Base-by-base conservation (phyloP, 2,888 invertebrate genomes). In the Halocaridina rubra region DNA sequence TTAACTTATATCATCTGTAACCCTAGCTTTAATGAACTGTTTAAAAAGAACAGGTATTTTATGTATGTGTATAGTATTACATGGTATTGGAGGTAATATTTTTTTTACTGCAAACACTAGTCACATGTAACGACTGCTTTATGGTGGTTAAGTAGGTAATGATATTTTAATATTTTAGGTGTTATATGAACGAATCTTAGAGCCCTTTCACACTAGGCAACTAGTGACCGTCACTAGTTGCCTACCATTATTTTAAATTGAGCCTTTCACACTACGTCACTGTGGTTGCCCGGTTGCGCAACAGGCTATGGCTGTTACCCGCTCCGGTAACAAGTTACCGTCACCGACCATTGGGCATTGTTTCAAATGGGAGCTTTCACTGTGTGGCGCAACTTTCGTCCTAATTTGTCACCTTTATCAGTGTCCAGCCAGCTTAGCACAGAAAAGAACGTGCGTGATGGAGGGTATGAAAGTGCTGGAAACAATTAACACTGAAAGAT, bases 241-340 rank as follows among this genome's bases (percentile, higher is more conserved):
- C 3, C 67, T 64, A 64, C 67, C 67, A 64, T 64, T 64, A 64
- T 64, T 64, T 64, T 64, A 64, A n/a, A 7, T 64, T 64, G 67
- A 64, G 19, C 67, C 67, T 64, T 64, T 29, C 67, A n/a, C n/a
- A n/a, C n/a, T n/a, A n/a, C n/a, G n/a, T n/a, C n/a, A n/a, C n/a
- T n/a, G n/a, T n/a, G n/a, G 67, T 64, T 64, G 67, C 19, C 19
- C 67, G 22, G 67, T 5, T 64, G 67, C 67, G 67, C 67, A 64
- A 64, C 67, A 64, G 67, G 67, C 19, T 64, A 64, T 64, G 67
- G 67, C 67, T 64, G 67, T 64, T 64, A 24, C 67, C 67, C 67
- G 5, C 67, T 64, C 67, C 67, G 13, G 19, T 64, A 64, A 64
- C 29, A 64, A 64, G 67, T 64, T 3, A 64, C 67, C 19, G 67